Evolutionary conservation across 2,113 vertebrate genomes (phyloP).

Genomic region (Coptodon bakossiorum): DNA sequence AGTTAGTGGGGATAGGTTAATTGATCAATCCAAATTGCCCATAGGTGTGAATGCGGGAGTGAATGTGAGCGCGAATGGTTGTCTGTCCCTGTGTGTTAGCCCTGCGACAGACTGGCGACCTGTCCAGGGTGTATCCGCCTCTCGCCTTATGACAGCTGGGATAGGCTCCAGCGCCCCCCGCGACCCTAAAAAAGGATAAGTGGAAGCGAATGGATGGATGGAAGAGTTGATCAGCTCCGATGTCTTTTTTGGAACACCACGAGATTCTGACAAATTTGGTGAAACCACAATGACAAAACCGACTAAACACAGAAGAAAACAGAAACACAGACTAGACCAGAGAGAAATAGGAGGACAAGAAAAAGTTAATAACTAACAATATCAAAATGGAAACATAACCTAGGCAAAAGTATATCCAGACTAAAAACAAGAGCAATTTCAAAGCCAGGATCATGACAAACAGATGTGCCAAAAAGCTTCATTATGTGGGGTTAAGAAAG

Average conservation of each 20-base stretch:
- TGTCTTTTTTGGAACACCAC: background rate
- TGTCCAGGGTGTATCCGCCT: too few species aligned
- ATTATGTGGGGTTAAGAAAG: background rate
- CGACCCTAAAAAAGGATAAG: too few species aligned
- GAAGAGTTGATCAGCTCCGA: background rate
- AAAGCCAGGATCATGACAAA: background rate
- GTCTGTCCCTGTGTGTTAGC: too few species aligned
- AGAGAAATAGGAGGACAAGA: background rate
- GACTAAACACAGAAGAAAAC: background rate
- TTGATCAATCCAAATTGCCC: too few species aligned
- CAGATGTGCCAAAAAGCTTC: background rate
- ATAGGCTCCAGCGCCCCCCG: too few species aligned
- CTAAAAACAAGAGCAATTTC: background rate
- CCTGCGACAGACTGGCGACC: too few species aligned
- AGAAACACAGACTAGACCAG: background rate
- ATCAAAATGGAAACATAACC: background rate
- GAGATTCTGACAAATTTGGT: rapidly evolving
- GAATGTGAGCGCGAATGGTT: too few species aligned
- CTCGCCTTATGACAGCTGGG: too few species aligned
- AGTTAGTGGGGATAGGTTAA: too few species aligned
- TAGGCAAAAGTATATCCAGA: background rate
- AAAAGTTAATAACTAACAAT: rapidly evolving
- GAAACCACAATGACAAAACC: background rate
- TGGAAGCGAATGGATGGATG: too few species aligned
- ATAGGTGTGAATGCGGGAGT: too few species aligned